Percentiles rank a stretch among this genome's conserved stretches.
Evolutionary conservation across 2,797 vertebrate species (phyloP).

Genomic region (Lagorchestes hirsutus): DNA sequence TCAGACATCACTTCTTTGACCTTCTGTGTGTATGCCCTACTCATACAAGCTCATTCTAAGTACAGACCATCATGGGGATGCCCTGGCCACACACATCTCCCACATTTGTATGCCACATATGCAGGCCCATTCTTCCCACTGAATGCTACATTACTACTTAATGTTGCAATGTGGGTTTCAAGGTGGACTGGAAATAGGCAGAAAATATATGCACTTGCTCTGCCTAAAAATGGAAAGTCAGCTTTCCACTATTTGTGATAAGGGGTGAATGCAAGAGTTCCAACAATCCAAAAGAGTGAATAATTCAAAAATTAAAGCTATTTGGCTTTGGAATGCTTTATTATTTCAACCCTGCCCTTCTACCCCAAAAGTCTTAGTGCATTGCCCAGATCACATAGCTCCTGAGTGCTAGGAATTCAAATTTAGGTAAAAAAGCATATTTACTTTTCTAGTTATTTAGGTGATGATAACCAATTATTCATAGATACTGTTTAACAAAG

Average conservation of each 20-base stretch:
- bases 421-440: neutral
- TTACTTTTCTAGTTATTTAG: neutral
- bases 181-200: neutral
- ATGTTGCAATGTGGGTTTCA: neutral
- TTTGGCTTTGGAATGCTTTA: neutral
- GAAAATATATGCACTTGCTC: neutral
- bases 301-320: neutral
- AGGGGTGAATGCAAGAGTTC: neutral
- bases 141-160: neutral
- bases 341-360: neutral
- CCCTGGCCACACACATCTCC: neutral
- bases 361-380: neutral
- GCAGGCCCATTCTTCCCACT: neutral
- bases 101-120: neutral
- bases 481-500: neutral
- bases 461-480: neutral
- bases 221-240: neutral
- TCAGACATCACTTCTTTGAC: neutral
- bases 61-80: neutral
- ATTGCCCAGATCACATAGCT: neutral
- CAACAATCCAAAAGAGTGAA: neutral
- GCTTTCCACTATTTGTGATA: neutral
- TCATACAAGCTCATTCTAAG: neutral
- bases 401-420: neutral
- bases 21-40: conserved; percentile 16